Evolutionary conservation across 2,113 vertebrate genomes (phyloP), one percentile per base, ranked within the genome.

Genomic region (Ardeotis arabs): DNA sequence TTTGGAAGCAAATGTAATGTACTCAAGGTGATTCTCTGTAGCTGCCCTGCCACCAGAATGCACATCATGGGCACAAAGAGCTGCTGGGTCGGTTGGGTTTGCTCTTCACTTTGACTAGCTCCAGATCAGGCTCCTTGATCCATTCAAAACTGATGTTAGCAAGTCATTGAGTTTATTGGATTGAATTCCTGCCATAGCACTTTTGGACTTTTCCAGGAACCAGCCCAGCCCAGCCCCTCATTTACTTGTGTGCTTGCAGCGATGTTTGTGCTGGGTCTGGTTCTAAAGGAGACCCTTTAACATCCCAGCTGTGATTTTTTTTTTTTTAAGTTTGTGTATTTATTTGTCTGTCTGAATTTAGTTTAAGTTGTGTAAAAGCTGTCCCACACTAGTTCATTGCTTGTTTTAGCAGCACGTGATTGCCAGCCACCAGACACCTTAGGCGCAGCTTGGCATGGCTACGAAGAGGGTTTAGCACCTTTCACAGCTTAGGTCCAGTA

Each of bases 251-350:
- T 88, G 44, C 56, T 91, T 79, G 56, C 33, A 39, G 23, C 2
- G 2, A 4, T 79, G 31, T 33, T 90, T 2, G 0, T 77, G 31
- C 25, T 66, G 27, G 6, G 5, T 87, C n/a, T 29, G 0, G 50
- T 87, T 76, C 47, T 63, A 39, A 78, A 79, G 35, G 18, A 70
- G 16, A 66, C 12, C 22, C 25, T 67, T 41, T 76, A 76, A 82
- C 20, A 68, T 47, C 22, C 14, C 56, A 66, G 14, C 50, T 67
- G 44, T n/a, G 45, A 49, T 67, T 84, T 85, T 90, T 76, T 31
- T 78, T 31, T 78, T 82, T 87, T 19, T 2, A 44, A 75, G 25
- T 35, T 33, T 47, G 22, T 52, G 60, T 72, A 25, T 70, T 53
- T 33, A 59, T 75, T 52, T 91, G 53, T 13, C n/a, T 84, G 20